Conservation (phyloP, 1,140 invertebrate genomes). For the Euwallacea similis region DNA sequence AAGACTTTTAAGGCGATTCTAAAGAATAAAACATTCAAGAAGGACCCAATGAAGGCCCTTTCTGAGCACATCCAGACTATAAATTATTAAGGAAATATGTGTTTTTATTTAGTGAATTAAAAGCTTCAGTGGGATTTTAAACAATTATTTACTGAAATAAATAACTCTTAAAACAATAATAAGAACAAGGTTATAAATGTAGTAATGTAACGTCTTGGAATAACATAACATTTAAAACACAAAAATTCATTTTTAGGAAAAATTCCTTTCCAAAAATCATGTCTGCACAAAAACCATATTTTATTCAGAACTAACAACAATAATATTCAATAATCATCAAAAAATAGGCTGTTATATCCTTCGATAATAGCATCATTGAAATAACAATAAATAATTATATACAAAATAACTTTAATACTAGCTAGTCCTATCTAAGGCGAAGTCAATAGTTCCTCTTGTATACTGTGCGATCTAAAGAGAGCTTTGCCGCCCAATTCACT, state of each 20-base stretch:
- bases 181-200: background rate
- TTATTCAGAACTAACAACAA: too few relatives aligned
- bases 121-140: slow-evolving; percentile 9
- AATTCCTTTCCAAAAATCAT: background rate
- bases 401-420: slow-evolving; percentile 6
- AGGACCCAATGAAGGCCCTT: slow-evolving; percentile 44
- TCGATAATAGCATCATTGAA: too few relatives aligned
- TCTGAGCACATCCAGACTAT: slow-evolving; percentile 42
- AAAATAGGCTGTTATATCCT: too few relatives aligned
- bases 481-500: slow-evolving; percentile 56
- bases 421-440: slow-evolving; percentile 49
- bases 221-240: background rate
- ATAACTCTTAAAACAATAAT: slow-evolving; percentile 2
- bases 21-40: slow-evolving; percentile 42
- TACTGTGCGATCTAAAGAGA: slow-evolving; percentile 75
- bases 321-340: too few relatives aligned
- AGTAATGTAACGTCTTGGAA: background rate
- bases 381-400: background rate
- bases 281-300: too few relatives aligned
- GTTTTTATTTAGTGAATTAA: too few relatives aligned
- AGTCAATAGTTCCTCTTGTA: slow-evolving; percentile 77
- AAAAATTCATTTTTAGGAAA: background rate
- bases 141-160: background rate
- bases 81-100: too few relatives aligned
- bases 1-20: slow-evolving; percentile 45